These are phyloP conservation scores for Microctenopoma stevenorrisi DNA, from an alignment of 2,797 vertebrate species.

Conservation along the genomic window DNA sequence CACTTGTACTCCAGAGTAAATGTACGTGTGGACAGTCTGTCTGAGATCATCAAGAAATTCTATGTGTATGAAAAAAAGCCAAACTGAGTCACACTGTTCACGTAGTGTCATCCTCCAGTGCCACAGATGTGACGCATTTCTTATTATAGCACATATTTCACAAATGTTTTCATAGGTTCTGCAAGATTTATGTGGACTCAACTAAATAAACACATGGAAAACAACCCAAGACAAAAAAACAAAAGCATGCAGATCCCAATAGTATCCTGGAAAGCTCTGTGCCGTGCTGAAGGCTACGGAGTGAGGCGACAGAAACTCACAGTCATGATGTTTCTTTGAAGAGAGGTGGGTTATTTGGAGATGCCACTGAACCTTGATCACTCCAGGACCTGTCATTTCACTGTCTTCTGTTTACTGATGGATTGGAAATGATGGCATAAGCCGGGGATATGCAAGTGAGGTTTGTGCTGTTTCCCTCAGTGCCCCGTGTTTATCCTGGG, in stretches of 20 bases:
- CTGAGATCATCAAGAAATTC: not conserved
- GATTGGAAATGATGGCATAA: constrained; percentile 64
- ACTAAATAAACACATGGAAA: not conserved
- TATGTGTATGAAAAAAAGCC: not conserved
- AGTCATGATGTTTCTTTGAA: constrained; percentile 18
- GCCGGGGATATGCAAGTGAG: constrained; percentile 31
- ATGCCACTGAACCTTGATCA: constrained; percentile 51
- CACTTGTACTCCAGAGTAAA: not conserved
- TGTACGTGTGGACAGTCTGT: not conserved
- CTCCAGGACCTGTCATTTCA: constrained; percentile 71
- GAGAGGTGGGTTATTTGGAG: constrained; percentile 37
- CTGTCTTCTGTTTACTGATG: constrained; percentile 67
- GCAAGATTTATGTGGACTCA: not conserved
- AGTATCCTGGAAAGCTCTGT: constrained; percentile 33
- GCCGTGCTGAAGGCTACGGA: constrained; percentile 13
- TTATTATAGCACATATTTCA: not conserved
- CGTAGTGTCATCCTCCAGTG: not conserved
- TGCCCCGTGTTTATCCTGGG: constrained; percentile 44
- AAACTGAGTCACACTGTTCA: not conserved
- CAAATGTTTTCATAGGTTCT: not conserved
- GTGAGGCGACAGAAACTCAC: constrained; percentile 13
- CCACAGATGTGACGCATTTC: not conserved
- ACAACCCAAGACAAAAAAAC: not conserved
- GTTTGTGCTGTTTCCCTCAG: constrained; percentile 53
- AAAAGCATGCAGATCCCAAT: not conserved